phyloP scores from a whole-genome alignment of 2,888 invertebrate genomes.

The Phragmatobia fuliginosa region DNA sequence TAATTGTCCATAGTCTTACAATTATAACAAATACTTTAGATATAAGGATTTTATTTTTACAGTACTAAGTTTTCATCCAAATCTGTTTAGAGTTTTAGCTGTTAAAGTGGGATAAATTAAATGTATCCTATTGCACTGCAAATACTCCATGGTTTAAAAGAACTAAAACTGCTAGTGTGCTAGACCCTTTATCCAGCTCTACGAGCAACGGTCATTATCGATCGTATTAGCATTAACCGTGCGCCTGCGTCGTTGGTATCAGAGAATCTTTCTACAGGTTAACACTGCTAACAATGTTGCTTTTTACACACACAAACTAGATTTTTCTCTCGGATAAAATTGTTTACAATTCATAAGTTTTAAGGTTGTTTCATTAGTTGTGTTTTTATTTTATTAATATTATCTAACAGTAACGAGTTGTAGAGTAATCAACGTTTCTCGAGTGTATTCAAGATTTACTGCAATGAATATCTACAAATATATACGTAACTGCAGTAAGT shows the following conservation, averaged over 20 bases:
- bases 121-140: neutral
- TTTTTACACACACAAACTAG: slow-evolving; percentile 27
- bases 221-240: slow-evolving; percentile 68
- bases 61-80: neutral
- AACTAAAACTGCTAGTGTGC: neutral
- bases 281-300: slow-evolving; percentile 41
- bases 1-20: neutral
- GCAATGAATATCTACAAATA: neutral
- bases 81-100: too few species aligned
- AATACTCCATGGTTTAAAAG: neutral
- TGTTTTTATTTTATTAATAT: neutral
- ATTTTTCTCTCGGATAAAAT: slow-evolving; percentile 40
- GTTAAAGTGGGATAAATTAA: too few species aligned
- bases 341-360: slow-evolving; percentile 27
- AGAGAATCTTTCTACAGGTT: slow-evolving; percentile 49
- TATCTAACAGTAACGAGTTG: neutral
- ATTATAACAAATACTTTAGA: neutral
- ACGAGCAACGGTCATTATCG: slow-evolving; percentile 53
- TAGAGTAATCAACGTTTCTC: neutral
- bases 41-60: neutral
- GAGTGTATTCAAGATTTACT: neutral
- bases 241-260: slow-evolving; percentile 55
- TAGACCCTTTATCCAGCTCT: slow-evolving; percentile 27
- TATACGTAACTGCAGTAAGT: neutral
- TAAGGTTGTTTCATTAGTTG: slow-evolving; percentile 16